Evolutionary conservation across 35 echinoderm and acorn worm species (phyloP), one percentile per base, ranked within the genome.

Genomic region (Heliocidaris erythrogramma): DNA sequence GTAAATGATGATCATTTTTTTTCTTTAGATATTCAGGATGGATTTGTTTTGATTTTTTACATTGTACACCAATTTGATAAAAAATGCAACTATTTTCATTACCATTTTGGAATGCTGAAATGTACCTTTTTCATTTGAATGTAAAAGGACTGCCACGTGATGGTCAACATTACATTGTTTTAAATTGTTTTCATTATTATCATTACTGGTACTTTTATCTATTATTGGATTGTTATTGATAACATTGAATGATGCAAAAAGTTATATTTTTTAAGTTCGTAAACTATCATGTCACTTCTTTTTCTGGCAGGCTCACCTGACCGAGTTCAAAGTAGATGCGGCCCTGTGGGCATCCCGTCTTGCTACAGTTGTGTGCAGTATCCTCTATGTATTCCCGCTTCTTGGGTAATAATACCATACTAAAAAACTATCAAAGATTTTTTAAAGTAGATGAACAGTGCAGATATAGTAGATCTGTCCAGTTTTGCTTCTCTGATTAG

Each of bases 321-420:
- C 78, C 8, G 95, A 52, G 88, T 96, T 97, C 90, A 99, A 99
- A 94, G 94, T 96, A 65, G 98, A 97, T 85, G 92, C 96, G 27
- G 97, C 92, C 18, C 92, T 97, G 86, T 97, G 96, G 98, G 65
- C 96, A 31, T 96, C 98, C 12, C 60, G 98, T 32, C 32, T 97
- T 13, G 90, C 94, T 88, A 97, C 95, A 95, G 91, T 99, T 32
- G 85, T 97, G 61, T 99, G 97, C 91, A 96, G 95, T 90, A 94
- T 99, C 60, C 93, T 97, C 71, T 97, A 96, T 85, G 86, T 97
- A 48, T 85, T 97, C 53, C 95, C 96, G 13, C 86, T 99, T 49
- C 97, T 93, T 88, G 95, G 97, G 96, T 99, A 94, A 97, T 93
- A 56, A 9, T 52, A 84, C 24, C 53, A 3, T n/a, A 59, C 85